Evolutionary conservation across 1,140 invertebrate species (phyloP), one percentile per base, ranked within the genome.

Genomic region (Hyles vespertilio): DNA sequence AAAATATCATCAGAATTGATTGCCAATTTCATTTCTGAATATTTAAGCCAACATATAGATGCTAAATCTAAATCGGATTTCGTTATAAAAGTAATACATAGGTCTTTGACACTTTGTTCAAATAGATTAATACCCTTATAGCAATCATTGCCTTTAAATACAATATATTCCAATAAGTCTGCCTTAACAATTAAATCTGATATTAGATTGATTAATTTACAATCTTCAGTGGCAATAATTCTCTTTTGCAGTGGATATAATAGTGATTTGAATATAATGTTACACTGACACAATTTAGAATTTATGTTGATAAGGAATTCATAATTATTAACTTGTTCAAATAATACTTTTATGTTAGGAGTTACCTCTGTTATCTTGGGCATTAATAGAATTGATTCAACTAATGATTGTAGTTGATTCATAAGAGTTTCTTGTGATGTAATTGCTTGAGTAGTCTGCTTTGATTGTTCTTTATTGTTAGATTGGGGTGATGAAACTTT

Each of bases 1-100:
- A 73, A 36, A 34, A 87, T 65, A 63, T 84, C 72, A 63, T 79
- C 74, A 52, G 63, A 33, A 52, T 40, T 66, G 43, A 81, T 59
- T 32, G 32, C 32, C 11, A 70, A 57, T 58, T 77, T 78, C 33
- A 82, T 63, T 68, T 81, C 72, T 47, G 76, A 78, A 72, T 81
- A 87, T 64, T 89, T 89, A 47, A 85, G 58, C 84, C 84, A 87
- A 65, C 82, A 83, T 56, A 87, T 86, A 45, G 81, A 82, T 54
- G 86, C 83, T 56, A 89, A 66, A 67, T 87, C 86, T 55, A 87
- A 73, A 67, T 89, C 84, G 33, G 63, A 71, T 56, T 86, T 86
- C 32, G 74, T 69, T 62, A 86, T 68, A 70, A 89, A 89, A 56
- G 64, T 61, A 32, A 77, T 64, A 69, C 80, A 84, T 12, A 89